Evolutionary conservation across 2,113 vertebrate genomes (phyloP).

Genomic region (Lampris megalopsis): DNA sequence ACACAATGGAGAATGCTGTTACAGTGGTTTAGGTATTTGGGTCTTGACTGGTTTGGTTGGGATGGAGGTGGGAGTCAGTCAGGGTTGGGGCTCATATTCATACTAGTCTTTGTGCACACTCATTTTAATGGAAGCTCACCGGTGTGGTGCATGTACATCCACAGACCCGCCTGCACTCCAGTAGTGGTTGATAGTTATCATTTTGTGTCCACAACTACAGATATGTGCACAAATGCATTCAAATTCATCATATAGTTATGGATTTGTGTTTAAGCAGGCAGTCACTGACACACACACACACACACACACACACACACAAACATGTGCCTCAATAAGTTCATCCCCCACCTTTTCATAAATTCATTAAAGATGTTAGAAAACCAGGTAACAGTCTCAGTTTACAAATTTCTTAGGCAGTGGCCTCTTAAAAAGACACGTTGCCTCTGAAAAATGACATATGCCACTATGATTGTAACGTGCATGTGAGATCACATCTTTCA

Average conservation of each 20-base stretch:
- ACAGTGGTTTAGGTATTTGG: background rate
- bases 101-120: background rate
- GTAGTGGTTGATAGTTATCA: background rate
- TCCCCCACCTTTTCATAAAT: no score
- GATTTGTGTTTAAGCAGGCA: no score
- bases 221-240: no score
- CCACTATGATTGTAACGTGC: no score
- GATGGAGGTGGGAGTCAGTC: background rate
- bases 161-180: background rate
- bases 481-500: background rate
- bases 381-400: no score
- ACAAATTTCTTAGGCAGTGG: no score
- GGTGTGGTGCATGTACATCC: background rate
- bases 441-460: no score
- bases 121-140: conserved; percentile 1
- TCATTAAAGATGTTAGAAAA: no score
- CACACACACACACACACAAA: conserved; percentile 41
- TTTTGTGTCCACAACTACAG: background rate
- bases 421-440: no score
- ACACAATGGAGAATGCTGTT: background rate
- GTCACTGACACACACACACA: background rate
- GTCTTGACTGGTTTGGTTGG: background rate
- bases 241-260: no score
- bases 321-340: no score
- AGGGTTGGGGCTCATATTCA: conserved; percentile 11